Conservation (phyloP, 2,113 vertebrate genomes). For the Pipra filicauda region DNA sequence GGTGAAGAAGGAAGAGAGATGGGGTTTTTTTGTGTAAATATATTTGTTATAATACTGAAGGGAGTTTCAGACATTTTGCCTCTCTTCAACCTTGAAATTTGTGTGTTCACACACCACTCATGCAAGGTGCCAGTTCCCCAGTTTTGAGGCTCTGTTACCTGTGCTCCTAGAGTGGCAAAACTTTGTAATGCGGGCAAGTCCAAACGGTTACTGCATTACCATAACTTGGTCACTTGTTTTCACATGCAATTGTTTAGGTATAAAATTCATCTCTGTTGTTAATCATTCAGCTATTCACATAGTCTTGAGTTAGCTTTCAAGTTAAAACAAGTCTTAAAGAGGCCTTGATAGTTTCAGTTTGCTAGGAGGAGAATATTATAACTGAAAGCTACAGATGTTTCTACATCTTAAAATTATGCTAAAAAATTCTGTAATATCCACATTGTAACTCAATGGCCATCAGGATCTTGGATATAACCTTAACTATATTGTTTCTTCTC, state of each 20-base stretch:
- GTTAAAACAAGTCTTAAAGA: not conserved
- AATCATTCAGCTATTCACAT: not conserved
- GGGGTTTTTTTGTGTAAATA: not conserved
- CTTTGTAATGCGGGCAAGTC: not conserved
- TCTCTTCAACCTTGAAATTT: not conserved
- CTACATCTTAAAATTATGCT: not conserved
- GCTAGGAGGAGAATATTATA: not conserved
- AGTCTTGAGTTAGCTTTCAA: not conserved
- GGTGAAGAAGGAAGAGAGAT: not conserved
- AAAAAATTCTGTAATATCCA: not conserved
- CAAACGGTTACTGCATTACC: not conserved
- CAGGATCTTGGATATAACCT: not conserved
- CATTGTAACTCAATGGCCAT: not conserved
- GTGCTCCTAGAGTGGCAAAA: not conserved
- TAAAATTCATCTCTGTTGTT: not conserved
- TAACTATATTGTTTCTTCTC: not conserved
- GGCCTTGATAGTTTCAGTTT: not conserved
- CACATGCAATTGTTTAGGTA: not conserved
- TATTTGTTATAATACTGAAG: not conserved
- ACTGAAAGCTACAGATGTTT: not conserved
- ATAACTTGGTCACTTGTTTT: not conserved
- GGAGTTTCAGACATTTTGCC: not conserved
- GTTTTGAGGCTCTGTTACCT: not conserved
- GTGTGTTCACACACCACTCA: not conserved
- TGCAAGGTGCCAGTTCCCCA: not conserved